Base-by-base conservation (phyloP, 2,888 invertebrate genomes). In the Zelleria hepariella region DNA sequence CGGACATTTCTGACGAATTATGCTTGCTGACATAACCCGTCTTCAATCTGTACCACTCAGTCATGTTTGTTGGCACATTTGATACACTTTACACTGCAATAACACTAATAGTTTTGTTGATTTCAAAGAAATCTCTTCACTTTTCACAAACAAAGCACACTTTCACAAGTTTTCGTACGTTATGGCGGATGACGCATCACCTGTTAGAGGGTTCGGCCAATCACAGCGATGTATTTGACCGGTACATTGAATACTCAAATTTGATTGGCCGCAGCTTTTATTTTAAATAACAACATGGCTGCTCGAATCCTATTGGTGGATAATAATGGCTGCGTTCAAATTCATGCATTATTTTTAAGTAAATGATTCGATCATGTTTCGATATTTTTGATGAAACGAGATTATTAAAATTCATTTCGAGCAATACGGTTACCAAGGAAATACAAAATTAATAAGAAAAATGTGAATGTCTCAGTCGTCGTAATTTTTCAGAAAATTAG, bases 131-230 rank as follows among this genome's bases (percentile, higher is more conserved):
- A 57, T 26, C 20, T 57, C 10, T 18, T 15, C 47, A 52, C 24
- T 42, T 49, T 49, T 49, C n/a, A 55, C 70, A 70, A 71, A 80
- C 79, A 82, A 81, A 77, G 74, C 80, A 73, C 74, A 83, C 82
- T 86, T 85, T 84, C 80, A 81, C 83, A 75, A 74, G 71, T 68
- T 71, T 75, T 69, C 10, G 68, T 66, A 80, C 82, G 83, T 75
- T 83, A 87, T 86, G 86, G 86, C 84, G 86, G 83, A 85, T 87
- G 87, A 88, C 87, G 88, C 87, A 87, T 82, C 86, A 87, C 82
- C 85, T 86, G 86, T 80, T 82, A 58, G 70, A 75, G 66, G 62
- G 65, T 24, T 63, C 58, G 55, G 57, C 87, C 85, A 87, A 86
- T 86, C 73, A 77, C 65, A 73, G 69, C 65, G 20, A 58, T 61